These are phyloP conservation scores for Holocentrus rufus DNA, from an alignment of 2,797 vertebrate genomes.

Conservation along the genomic window DNA sequence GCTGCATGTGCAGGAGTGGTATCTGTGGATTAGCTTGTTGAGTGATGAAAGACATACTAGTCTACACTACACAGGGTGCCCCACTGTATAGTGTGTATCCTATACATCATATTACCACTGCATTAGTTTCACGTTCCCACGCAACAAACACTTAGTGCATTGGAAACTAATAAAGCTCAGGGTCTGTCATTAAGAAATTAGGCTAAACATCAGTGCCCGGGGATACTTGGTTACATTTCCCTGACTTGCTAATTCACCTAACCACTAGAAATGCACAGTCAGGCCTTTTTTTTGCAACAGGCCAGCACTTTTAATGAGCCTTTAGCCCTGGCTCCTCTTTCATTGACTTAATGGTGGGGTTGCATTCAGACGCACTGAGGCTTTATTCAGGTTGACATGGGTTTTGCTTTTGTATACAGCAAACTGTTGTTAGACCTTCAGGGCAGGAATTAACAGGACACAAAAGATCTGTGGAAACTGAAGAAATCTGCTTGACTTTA, in stretches of 20 bases:
- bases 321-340: constrained; percentile 56
- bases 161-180: constrained; percentile 27
- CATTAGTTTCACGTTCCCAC: constrained; percentile 9
- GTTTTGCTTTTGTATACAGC: constrained; percentile 47
- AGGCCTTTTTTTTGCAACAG: constrained; percentile 42
- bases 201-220: constrained; percentile 32
- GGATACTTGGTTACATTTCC: constrained; percentile 40
- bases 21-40: constrained; percentile 9
- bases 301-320: constrained; percentile 57
- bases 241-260: constrained; percentile 51
- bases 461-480: constrained; percentile 45
- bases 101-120: neutral
- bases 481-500: constrained; percentile 52
- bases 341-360: constrained; percentile 57
- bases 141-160: constrained; percentile 16
- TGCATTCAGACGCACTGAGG: constrained; percentile 48
- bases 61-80: too few species aligned
- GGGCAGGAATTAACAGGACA: constrained; percentile 59
- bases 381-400: constrained; percentile 51
- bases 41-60: constrained; percentile 22
- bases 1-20: neutral
- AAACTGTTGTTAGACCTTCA: constrained; percentile 50
- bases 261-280: constrained; percentile 57
- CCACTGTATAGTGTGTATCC: neutral
- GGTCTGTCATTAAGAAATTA: constrained; percentile 57